Percentiles rank a stretch among this genome's conserved stretches.
These are phyloP conservation scores for Tinea semifulvella DNA, from an alignment of 2,888 invertebrate genomes.

Conservation along the genomic window DNA sequence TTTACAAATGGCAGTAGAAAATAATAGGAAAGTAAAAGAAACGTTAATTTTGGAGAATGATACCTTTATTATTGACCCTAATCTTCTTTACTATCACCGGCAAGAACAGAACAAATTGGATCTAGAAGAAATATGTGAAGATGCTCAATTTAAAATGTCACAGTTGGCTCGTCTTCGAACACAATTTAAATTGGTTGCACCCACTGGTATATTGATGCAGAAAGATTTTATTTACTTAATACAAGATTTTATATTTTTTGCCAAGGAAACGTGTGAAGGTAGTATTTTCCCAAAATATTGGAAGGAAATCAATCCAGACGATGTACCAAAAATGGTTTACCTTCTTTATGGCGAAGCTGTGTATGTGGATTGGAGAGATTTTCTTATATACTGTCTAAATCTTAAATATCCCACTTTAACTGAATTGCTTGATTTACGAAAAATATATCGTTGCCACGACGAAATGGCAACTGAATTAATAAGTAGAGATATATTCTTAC, in stretches of 20 bases:
- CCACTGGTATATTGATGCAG: constrained; percentile 46
- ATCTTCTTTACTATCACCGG: constrained; percentile 41
- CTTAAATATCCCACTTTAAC: constrained; percentile 61
- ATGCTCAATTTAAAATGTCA: constrained; percentile 40
- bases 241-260: constrained; percentile 60
- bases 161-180: constrained; percentile 43
- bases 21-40: constrained; percentile 48
- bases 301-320: constrained; percentile 45
- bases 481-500: constrained; percentile 36
- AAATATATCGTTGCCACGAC: constrained; percentile 57
- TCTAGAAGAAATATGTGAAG: constrained; percentile 21
- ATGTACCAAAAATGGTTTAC: constrained; percentile 48
- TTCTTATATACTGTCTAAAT: constrained; percentile 68
- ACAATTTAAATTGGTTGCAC: constrained; percentile 48
- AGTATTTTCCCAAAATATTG: constrained; percentile 43
- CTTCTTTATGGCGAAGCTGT: constrained; percentile 62
- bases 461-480: constrained; percentile 39
- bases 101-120: constrained; percentile 20
- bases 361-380: constrained; percentile 73
- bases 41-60: constrained; percentile 56
- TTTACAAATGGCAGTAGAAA: constrained; percentile 61
- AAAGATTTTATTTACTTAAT: constrained; percentile 58
- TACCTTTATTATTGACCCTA: constrained; percentile 55
- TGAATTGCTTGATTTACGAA: constrained; percentile 59
- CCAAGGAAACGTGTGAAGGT: constrained; percentile 47